Base-by-base conservation (phyloP, 2,888 invertebrate species). In the Lathronympha strigana region DNA sequence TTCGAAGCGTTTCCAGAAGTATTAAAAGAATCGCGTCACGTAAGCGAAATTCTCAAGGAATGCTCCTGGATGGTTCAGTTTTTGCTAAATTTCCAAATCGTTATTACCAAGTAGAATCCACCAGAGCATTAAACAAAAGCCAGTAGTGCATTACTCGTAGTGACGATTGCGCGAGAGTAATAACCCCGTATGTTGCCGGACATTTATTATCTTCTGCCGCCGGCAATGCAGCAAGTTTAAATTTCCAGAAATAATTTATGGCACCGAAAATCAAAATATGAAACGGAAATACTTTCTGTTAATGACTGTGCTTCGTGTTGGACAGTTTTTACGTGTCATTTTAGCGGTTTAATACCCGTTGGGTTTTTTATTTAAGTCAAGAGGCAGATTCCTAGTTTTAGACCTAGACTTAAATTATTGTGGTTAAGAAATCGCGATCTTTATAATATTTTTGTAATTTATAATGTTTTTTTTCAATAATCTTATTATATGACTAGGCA, bases 191-290 rank as follows among this genome's bases (percentile, higher is more conserved):
- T 61, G 64, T 62, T 61, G 60, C 55, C 33, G 47, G 67, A 61
- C 70, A 63, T 67, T 67, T 63, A 68, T 69, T 67, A 68, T 64
- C 64, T 58, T 43, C 17, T 9, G 23, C 51, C 64, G 43, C 58
- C 15, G 58, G 64, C 58, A 33, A 25, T 53, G 64, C 64, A 50
- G 63, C 63, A 63, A 63, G 50, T 63, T 63, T 58, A 64, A 58
- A 64, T 58, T 64, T 51, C 25, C 64, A 60, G 58, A 64, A 64
- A 60, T 60, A 45, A 64, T 64, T 58, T 64, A 64, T 64, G 36
- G 58, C 36, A 45, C 51, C 45, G 64, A 51, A 64, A 58, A 64
- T 64, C 64, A 60, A 58, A 64, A 53, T 64, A 58, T 64, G 51
- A 64, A 64, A 45, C 36, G 58, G 40, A 61, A 63, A 40, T 40